Conservation (phyloP, 2,797 vertebrate species). For the Halcyon leucocephala region DNA sequence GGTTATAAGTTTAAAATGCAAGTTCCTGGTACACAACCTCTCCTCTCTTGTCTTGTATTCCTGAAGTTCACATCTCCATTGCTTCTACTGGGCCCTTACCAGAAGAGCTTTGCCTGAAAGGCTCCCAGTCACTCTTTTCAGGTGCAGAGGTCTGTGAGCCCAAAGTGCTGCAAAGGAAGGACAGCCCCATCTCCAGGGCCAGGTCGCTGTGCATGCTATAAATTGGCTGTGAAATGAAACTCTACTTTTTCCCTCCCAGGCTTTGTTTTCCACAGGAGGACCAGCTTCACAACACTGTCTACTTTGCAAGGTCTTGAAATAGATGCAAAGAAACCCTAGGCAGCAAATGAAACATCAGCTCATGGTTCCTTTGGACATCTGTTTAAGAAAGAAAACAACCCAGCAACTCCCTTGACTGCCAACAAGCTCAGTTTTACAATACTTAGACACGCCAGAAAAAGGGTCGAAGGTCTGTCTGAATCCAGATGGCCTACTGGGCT, state of each 20-base stretch:
- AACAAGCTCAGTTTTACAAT: neutral
- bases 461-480: neutral
- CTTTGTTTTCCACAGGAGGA: neutral
- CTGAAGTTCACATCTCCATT: neutral
- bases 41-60: fast-evolving
- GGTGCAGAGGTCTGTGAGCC: neutral
- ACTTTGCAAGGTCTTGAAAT: neutral
- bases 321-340: neutral
- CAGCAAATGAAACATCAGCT: neutral
- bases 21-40: neutral
- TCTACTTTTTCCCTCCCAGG: neutral
- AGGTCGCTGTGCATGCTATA: neutral
- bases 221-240: fast-evolving
- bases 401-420: neutral
- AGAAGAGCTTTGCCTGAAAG: neutral
- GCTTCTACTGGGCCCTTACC: neutral
- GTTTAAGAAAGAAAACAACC: neutral
- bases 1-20: neutral
- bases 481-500: slow-evolving; percentile 44
- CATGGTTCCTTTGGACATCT: neutral
- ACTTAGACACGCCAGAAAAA: neutral
- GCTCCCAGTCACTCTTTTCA: fast-evolving
- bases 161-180: fast-evolving
- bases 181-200: neutral
- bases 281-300: neutral